These are phyloP conservation scores for Mormyrops attenuatus DNA, from an alignment of 2,797 vertebrate species.

Conservation along the genomic window DNA sequence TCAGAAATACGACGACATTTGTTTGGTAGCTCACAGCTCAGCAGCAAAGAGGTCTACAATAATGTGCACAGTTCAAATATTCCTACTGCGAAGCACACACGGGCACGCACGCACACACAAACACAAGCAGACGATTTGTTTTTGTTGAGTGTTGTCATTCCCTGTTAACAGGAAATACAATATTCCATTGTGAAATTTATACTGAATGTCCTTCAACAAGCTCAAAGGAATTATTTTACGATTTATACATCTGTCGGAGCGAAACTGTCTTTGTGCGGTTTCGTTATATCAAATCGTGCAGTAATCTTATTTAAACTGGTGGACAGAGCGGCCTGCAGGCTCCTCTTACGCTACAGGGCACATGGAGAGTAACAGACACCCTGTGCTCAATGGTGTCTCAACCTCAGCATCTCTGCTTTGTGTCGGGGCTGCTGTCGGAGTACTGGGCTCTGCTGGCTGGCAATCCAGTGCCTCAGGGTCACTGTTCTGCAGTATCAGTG, in stretches of 20 bases:
- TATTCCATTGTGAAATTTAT: background rate
- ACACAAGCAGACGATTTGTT: background rate
- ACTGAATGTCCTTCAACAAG: background rate
- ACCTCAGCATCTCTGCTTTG: background rate
- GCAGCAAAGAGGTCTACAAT: no score
- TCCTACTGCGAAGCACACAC: background rate
- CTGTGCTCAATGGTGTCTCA: background rate
- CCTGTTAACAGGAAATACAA: background rate
- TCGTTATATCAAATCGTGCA: background rate
- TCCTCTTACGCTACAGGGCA: background rate
- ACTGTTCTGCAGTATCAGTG: background rate
- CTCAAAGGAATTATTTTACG: constrained; percentile 2
- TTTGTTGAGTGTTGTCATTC: background rate
- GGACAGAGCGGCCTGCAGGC: background rate
- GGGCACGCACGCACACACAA: background rate
- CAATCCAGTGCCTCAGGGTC: background rate
- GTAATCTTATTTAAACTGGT: constrained; percentile 8
- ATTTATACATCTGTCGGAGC: background rate
- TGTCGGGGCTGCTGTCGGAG: background rate
- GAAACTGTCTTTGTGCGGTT: background rate
- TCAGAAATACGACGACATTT: no score
- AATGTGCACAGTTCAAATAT: background rate
- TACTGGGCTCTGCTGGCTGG: background rate
- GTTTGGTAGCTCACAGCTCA: no score
- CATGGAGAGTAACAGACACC: background rate